Conservation (phyloP, 2,797 vertebrate genomes). For the Craterocephalus amniculus region DNA sequence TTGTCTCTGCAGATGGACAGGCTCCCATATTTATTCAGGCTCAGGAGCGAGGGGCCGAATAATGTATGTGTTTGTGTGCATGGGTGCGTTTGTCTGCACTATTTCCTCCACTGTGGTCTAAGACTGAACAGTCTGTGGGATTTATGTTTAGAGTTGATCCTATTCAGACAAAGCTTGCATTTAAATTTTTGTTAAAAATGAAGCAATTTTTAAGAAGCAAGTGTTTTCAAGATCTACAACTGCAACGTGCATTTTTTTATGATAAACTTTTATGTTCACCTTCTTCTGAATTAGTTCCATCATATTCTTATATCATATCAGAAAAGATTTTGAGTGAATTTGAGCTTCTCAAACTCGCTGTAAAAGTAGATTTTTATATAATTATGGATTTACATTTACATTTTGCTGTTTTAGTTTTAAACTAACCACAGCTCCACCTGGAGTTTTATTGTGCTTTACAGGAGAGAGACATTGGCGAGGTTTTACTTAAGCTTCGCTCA, state of each 20-base stretch:
- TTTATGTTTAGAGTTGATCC: not conserved
- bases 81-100: conserved; percentile 30
- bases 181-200: not conserved
- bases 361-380: too few species aligned
- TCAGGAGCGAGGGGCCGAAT: conserved; percentile 73
- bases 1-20: conserved; percentile 72
- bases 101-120: conserved; percentile 39
- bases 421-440: too few species aligned
- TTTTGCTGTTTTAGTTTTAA: not conserved
- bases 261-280: not conserved
- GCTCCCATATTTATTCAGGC: conserved; percentile 85
- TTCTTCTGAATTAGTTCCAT: not conserved
- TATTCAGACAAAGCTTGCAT: not conserved
- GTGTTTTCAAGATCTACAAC: not conserved
- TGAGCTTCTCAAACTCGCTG: too few species aligned
- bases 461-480: not conserved
- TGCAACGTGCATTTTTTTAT: not conserved
- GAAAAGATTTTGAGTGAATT: too few species aligned
- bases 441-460: not conserved
- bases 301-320: not conserved
- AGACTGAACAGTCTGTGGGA: conserved; percentile 59
- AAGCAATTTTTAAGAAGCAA: not conserved
- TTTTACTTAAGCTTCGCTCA: not conserved
- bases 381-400: too few species aligned
- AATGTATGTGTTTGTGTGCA: conserved; percentile 63